Percentiles rank a stretch among this genome's conserved stretches.
Evolutionary conservation across 2,113 vertebrate genomes (phyloP).

Genomic region (Peromyscus polionotus): DNA sequence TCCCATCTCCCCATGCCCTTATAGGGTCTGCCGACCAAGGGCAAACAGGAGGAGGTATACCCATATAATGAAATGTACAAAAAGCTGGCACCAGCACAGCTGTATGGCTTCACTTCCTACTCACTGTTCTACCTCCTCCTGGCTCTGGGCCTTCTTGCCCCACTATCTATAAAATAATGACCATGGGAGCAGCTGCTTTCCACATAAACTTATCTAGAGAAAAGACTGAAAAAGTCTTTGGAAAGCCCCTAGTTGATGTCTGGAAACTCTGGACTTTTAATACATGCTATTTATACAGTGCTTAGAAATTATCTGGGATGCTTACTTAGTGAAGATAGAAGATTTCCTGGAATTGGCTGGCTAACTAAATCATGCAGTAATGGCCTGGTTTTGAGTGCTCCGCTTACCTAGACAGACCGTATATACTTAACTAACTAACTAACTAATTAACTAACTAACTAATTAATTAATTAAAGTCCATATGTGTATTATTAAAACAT

Average conservation of each 20-base stretch:
- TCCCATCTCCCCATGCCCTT: neutral
- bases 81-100: neutral
- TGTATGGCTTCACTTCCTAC: neutral
- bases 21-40: neutral
- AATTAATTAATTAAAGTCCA: neutral
- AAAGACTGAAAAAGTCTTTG: neutral
- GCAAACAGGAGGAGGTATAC: neutral
- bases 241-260: neutral
- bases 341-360: neutral
- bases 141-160: neutral
- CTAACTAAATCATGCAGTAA: neutral
- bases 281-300: neutral
- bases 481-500: neutral
- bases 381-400: neutral
- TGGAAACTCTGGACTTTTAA: neutral
- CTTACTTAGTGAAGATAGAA: constrained; percentile 25
- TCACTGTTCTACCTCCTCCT: neutral
- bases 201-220: neutral
- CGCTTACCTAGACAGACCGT: neutral
- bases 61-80: rapidly evolving
- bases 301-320: constrained; percentile 5
- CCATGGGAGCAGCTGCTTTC: neutral
- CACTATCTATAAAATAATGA: neutral
- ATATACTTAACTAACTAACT: neutral
- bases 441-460: neutral